Conservation (phyloP, 2,888 invertebrate species). For the Apodemia duryi region DNA sequence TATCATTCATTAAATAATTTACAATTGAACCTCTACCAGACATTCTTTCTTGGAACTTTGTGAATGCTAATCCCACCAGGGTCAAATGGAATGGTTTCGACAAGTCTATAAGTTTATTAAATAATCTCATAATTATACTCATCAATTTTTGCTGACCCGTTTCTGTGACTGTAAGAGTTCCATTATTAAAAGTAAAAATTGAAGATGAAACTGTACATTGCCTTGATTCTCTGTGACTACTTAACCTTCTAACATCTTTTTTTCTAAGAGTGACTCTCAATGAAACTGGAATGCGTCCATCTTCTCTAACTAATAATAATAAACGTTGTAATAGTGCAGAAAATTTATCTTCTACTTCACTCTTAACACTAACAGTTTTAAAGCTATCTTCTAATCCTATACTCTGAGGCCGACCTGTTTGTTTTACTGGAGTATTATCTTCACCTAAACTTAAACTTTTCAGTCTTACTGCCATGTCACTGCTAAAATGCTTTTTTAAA, state of each 20-base stretch:
- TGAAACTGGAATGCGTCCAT: constrained; percentile 87
- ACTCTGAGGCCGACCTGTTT: constrained; percentile 87
- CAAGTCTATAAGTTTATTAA: constrained; percentile 85
- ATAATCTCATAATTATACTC: constrained; percentile 85
- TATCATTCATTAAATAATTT: constrained; percentile 86
- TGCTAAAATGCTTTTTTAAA: constrained; percentile 82
- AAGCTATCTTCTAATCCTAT: constrained; percentile 90
- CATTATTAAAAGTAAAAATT: constrained; percentile 76
- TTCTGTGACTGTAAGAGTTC: constrained; percentile 70
- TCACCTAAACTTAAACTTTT: constrained; percentile 86
- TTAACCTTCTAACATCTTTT: constrained; percentile 82
- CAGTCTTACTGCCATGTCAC: constrained; percentile 84
- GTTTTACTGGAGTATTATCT: constrained; percentile 85
- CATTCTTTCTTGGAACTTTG: constrained; percentile 87
- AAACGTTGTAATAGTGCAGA: constrained; percentile 83
- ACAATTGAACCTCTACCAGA: constrained; percentile 85
- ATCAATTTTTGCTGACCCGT: constrained; percentile 83
- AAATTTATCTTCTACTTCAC: constrained; percentile 86
- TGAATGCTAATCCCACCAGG: constrained; percentile 88
- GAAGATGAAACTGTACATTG: constrained; percentile 86
- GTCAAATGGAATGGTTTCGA: constrained; percentile 89
- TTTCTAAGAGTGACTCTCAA: constrained; percentile 87
- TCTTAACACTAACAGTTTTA: constrained; percentile 84
- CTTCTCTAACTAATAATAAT: constrained; percentile 85
- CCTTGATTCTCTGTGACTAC: constrained; percentile 86